A percentile compares a stretch with the other conserved stretches of the same genome.
phyloP scores from a whole-genome alignment of 2,888 invertebrate genomes.

The Neria commutata region DNA sequence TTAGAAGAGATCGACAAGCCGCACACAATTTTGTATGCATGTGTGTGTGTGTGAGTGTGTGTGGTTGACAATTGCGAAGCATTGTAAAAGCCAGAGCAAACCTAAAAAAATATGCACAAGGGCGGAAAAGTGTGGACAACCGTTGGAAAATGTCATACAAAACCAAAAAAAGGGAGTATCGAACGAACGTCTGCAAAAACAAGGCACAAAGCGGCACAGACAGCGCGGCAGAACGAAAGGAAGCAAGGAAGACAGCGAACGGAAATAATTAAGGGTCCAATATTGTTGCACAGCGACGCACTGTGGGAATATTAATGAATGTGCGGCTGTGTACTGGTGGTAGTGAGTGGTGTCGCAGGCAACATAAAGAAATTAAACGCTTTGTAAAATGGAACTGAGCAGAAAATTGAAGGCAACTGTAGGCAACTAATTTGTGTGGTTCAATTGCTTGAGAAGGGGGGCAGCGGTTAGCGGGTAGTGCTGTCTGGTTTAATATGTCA shows the following conservation, averaged over 20 bases:
- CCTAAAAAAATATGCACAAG: background rate
- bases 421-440: no score
- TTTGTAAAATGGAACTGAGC: background rate
- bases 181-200: background rate
- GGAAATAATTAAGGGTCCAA: conserved; percentile 11
- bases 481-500: no score
- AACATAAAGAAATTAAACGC: conserved; percentile 3
- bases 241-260: background rate
- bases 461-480: no score
- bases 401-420: background rate
- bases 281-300: background rate
- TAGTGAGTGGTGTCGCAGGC: no score
- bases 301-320: background rate
- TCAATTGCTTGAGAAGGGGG: no score
- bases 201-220: background rate
- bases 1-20: background rate
- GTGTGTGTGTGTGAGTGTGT: background rate
- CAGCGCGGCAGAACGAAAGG: background rate
- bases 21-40: background rate
- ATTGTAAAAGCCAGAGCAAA: background rate
- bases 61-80: conserved; percentile 7
- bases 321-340: background rate
- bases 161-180: background rate
- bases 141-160: background rate
- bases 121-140: conserved; percentile 16